Evolutionary conservation across 2,797 vertebrate genomes (phyloP), one percentile per base, ranked within the genome.

Genomic region (Adelosebastes latens): DNA sequence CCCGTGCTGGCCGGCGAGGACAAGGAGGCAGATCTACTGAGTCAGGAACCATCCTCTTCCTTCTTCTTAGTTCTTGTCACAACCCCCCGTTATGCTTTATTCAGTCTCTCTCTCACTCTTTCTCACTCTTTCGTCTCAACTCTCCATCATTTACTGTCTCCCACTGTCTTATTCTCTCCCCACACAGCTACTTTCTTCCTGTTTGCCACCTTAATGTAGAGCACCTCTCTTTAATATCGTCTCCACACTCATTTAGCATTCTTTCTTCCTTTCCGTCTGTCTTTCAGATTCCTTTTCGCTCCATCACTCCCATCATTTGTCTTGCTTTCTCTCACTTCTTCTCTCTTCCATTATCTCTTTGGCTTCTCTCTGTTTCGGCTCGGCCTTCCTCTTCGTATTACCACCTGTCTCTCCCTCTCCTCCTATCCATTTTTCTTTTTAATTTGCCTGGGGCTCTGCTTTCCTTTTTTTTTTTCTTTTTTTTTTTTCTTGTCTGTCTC

Each of bases 1-100:
- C 84, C 74, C 25, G 72, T 46, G 67, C 85, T 60, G 65, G 66
- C 71, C 63, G 14, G 73, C 7, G 58, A 75, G 86, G 79, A 85
- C 55, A 32, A 83, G 64, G 59, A 77, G 66, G 46, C 39, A 83
- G 65, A 55, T 66, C 59, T 53, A 25, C 52, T 6, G 36, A 42
- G 62, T 78, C 69, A 39, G 60, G 75, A 81, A 42, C 64, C 32
- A 4, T 68, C 76, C 55, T 80, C 63, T 53, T 84, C 75, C 49
- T 83, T n/a, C 71, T 36, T 53, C 8, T 66, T 56, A 11, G 27
- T 84, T 73, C 62, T 52, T 71, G 12, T 39, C 61, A 53, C 56
- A 34, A 36, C 18, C 29, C 32, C 11, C 31, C 12, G 22, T 59
- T 1, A n/a, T 67, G 18, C 52, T 71, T 74, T 29, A 56, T 75